Conservation (phyloP, 2,888 invertebrate species). For the Apoderus coryli region DNA sequence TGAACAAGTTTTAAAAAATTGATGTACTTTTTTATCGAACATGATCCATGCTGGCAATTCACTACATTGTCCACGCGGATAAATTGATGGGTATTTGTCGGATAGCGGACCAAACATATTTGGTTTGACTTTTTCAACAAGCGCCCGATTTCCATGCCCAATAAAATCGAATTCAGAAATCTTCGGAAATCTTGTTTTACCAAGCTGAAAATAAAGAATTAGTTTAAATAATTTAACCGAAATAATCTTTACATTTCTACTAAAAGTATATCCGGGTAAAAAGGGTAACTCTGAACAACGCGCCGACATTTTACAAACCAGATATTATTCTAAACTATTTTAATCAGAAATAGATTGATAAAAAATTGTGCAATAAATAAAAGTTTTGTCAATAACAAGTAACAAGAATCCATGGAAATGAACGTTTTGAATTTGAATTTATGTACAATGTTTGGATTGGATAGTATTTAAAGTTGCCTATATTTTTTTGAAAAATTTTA, state of each 20-base stretch:
- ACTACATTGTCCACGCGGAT: constrained; percentile 58
- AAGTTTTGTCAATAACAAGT: too few species aligned
- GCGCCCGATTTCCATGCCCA: constrained; percentile 40
- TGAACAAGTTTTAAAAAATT: background rate
- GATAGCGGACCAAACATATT: constrained; percentile 42
- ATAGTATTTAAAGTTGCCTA: too few species aligned
- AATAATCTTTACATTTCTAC: constrained; percentile 40
- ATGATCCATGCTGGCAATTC: constrained; percentile 75
- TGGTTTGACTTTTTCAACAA: constrained; percentile 45
- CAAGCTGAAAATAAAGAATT: constrained; percentile 43
- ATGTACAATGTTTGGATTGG: too few species aligned
- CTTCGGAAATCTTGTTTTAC: constrained; percentile 44
- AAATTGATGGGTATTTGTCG: constrained; percentile 51
- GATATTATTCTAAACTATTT: background rate
- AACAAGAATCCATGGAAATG: too few species aligned
- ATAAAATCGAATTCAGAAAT: constrained; percentile 39
- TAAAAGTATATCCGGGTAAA: constrained; percentile 56
- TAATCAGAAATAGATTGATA: too few species aligned
- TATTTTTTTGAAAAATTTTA: too few species aligned
- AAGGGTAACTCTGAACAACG: constrained; percentile 54
- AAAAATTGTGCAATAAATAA: too few species aligned
- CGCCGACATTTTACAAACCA: constrained; percentile 21
- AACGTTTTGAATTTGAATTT: too few species aligned
- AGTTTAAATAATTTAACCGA: too few species aligned
- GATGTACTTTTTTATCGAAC: constrained; percentile 66